These are phyloP conservation scores for Euproctis similis DNA, from an alignment of 2,888 invertebrate genomes.

Conservation along the genomic window DNA sequence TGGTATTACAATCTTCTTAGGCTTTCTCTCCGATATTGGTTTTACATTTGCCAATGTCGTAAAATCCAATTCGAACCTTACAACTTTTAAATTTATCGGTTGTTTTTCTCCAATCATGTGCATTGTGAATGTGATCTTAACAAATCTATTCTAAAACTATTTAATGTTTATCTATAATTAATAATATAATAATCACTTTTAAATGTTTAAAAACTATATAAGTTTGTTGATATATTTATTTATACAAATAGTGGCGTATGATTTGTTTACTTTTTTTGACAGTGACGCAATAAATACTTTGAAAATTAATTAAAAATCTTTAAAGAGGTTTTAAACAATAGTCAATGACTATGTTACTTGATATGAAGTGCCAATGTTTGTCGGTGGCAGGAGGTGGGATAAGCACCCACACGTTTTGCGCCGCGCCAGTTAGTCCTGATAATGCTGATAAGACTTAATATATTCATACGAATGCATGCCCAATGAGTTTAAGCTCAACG, in stretches of 20 bases:
- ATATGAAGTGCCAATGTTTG: constrained; percentile 9
- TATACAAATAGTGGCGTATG: no score
- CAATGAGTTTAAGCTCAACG: constrained; percentile 45
- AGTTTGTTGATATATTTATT: no score
- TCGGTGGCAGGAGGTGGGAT: constrained; percentile 39
- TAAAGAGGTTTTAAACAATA: constrained; percentile 10
- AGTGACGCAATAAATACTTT: background rate
- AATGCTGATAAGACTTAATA: constrained; percentile 62
- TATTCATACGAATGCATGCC: constrained; percentile 63
- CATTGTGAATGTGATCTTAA: constrained; percentile 43
- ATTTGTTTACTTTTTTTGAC: constrained; percentile 9
- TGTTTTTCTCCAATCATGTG: constrained; percentile 53
- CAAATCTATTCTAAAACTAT: no score
- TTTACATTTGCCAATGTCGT: constrained; percentile 33
- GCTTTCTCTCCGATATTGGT: constrained; percentile 31
- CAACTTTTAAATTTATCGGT: constrained; percentile 63
- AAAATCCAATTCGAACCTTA: constrained; percentile 60
- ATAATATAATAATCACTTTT: no score
- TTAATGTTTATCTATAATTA: background rate
- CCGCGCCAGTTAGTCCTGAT: constrained; percentile 47
- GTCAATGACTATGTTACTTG: constrained; percentile 4
- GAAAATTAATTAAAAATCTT: background rate
- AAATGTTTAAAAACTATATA: no score
- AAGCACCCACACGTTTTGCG: constrained; percentile 61
- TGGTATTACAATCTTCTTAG: constrained; percentile 46